These are phyloP conservation scores for Mugil cephalus DNA, from an alignment of 2,113 vertebrate species.

Conservation along the genomic window DNA sequence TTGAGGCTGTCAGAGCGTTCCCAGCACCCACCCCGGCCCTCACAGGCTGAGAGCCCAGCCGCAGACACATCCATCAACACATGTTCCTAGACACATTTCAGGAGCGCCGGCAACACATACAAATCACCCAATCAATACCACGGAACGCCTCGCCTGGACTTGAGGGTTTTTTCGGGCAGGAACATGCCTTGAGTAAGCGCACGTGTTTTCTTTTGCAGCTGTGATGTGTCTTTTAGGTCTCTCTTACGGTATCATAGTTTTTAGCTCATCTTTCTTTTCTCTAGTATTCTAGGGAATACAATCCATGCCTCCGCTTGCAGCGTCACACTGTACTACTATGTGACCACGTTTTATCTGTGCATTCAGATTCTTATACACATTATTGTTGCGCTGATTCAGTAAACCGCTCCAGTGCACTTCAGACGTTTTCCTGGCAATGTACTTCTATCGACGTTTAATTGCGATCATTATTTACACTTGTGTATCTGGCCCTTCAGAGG, in stretches of 20 bases:
- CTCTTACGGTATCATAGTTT: not conserved
- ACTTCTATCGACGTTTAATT: not conserved
- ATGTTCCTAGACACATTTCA: slow-evolving; percentile 70
- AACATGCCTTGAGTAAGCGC: slow-evolving; percentile 19
- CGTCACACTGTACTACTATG: not conserved
- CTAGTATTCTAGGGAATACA: not conserved
- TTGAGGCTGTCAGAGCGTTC: slow-evolving; percentile 75
- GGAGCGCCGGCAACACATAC: slow-evolving; percentile 64
- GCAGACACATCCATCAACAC: slow-evolving; percentile 78
- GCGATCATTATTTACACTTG: not conserved
- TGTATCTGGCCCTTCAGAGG: slow-evolving; percentile 1
- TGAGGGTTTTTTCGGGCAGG: slow-evolving; percentile 29
- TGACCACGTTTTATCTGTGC: no score
- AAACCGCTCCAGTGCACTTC: no score
- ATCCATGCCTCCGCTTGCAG: not conserved
- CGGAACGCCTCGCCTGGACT: slow-evolving; percentile 13
- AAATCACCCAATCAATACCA: slow-evolving; percentile 78
- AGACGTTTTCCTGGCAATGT: no score
- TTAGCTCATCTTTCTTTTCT: not conserved
- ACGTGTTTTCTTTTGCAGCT: slow-evolving; percentile 11
- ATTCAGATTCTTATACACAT: no score
- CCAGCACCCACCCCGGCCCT: slow-evolving; percentile 61
- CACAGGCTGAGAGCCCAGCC: slow-evolving; percentile 51
- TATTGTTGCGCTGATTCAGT: no score
- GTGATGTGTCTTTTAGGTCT: slow-evolving; percentile 14